Base-by-base conservation (phyloP, 1,140 invertebrate species). In the Parasteatoda tepidariorum region DNA sequence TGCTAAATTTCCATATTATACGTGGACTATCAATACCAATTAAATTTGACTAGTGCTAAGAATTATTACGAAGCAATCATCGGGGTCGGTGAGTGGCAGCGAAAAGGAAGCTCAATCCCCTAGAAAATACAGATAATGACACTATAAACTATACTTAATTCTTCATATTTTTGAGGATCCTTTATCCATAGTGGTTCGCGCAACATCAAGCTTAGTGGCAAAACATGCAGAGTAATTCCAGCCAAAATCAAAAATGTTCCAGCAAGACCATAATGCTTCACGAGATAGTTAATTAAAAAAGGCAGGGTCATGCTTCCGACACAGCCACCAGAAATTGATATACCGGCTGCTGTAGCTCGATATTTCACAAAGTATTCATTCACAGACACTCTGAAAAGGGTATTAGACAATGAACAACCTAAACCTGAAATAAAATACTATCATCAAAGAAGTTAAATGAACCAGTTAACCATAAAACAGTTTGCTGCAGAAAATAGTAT, bases 181-280 rank as follows among this genome's bases (percentile, higher is more conserved):
- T 71, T 18, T 0, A 84, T 3, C 84, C 84, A 84, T 1, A 66
- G 67, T 0, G 84, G 84, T 33, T 94, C 94, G 61, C 93, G 90
- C 86, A 94, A 94, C 0, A 95, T 91, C 68, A 83, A 74, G 3
- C 34, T 59, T 0, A 70, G 68, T 2, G 81, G 81, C 18, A 83
- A 66, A 5, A 34, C 93, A 87, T 96, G 95, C 24, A 97, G 88
- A 70, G 94, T 93, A 3, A 96, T 89, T 22, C 92, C 95, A 6
- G 95, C 95, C 89, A 96, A 92, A 3, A 95, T 89, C 0, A 95
- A 88, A 7, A 95, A 86, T 6, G 88, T 86, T 1, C 88, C 88
- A 18, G 85, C 57, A 11, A 87, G 34, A 11, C 85, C 78, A 62
- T 86, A 86, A 0, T 55, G 15, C 3, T n/a, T 6, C 0, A 86